phyloP scores from a whole-genome alignment of 2,888 invertebrate species.

The Graphium colonna region DNA sequence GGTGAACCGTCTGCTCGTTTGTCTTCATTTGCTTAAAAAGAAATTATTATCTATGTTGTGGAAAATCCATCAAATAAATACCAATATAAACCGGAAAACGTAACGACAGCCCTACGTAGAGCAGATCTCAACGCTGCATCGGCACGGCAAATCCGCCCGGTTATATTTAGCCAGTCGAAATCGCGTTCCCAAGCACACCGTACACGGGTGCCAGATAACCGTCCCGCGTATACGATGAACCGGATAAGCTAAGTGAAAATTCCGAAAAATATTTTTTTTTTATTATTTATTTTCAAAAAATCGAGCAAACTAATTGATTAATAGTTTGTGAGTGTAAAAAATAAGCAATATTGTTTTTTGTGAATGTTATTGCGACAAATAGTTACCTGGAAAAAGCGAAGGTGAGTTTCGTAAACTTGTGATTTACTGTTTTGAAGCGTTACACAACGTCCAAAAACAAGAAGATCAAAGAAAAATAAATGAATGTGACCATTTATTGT shows the following conservation, averaged over 20 bases:
- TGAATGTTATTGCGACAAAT: background rate
- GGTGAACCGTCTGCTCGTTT: too few relatives aligned
- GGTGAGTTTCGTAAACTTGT: too few relatives aligned
- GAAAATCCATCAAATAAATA: too few relatives aligned
- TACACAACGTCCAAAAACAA: too few relatives aligned
- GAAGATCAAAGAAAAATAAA: too few relatives aligned
- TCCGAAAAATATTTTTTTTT: background rate
- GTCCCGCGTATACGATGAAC: too few relatives aligned
- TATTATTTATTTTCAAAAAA: background rate
- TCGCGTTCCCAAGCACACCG: slow-evolving; percentile 63
- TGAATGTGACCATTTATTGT: too few relatives aligned
- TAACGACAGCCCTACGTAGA: slow-evolving; percentile 8
- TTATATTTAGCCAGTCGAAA: slow-evolving; percentile 74
- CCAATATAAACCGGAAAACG: background rate
- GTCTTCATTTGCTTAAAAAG: too few relatives aligned
- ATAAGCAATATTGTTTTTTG: background rate
- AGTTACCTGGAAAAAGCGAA: background rate
- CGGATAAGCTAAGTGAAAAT: too few relatives aligned
- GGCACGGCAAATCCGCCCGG: slow-evolving; percentile 48
- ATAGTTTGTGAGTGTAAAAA: background rate
- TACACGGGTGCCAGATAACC: slow-evolving; percentile 27
- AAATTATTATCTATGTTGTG: too few relatives aligned
- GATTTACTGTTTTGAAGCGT: too few relatives aligned
- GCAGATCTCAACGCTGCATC: slow-evolving; percentile 32
- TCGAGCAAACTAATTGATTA: background rate